These are phyloP conservation scores for Ciconia stormi DNA, from an alignment of 2,113 vertebrate genomes.

Conservation along the genomic window DNA sequence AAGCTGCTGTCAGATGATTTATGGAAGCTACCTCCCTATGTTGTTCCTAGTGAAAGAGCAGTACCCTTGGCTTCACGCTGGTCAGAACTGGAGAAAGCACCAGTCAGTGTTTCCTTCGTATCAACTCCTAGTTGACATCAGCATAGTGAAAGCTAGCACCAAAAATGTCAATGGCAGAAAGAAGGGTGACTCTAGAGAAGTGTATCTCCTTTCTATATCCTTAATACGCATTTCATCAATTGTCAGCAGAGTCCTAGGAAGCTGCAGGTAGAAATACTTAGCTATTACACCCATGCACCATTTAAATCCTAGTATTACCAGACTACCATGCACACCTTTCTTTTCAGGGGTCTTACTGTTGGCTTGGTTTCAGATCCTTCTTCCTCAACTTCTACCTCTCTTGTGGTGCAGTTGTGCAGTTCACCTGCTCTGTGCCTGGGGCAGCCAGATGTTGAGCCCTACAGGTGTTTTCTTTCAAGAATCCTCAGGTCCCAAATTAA, in stretches of 20 bases:
- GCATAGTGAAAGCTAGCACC: background rate
- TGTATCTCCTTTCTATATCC: background rate
- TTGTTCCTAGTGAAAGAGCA: background rate
- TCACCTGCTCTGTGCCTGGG: background rate
- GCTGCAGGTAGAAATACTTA: background rate
- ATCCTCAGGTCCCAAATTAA: background rate
- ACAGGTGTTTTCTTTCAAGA: background rate
- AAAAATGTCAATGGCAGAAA: background rate
- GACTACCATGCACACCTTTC: background rate
- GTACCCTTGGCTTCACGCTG: background rate
- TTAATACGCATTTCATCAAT: background rate
- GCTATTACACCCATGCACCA: background rate
- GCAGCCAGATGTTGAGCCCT: background rate
- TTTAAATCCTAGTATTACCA: background rate
- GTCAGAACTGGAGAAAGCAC: background rate
- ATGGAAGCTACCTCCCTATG: background rate
- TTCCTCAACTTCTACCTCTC: background rate
- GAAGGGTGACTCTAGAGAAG: background rate
- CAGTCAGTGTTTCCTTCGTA: rapidly evolving
- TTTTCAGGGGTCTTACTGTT: background rate
- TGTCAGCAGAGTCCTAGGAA: background rate
- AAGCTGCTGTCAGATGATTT: background rate
- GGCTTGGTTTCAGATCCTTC: background rate
- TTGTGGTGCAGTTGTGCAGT: no score
- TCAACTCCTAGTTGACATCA: background rate